phyloP scores from a whole-genome alignment of 2,797 vertebrate species.

The Esox masquinongy region DNA sequence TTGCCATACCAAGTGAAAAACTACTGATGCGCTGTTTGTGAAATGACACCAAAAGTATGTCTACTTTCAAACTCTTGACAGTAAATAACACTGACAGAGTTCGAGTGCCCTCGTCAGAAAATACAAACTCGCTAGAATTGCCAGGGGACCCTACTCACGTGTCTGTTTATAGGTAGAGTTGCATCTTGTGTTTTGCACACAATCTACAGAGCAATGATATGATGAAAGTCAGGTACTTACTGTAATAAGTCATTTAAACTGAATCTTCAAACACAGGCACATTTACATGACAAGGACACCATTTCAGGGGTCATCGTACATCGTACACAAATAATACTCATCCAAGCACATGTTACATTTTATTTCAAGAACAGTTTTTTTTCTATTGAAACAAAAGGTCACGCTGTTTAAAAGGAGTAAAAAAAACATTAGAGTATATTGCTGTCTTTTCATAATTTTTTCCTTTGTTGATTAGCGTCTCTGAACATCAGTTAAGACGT shows the following conservation, averaged over 20 bases:
- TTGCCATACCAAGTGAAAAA: no score
- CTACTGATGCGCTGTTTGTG: no score
- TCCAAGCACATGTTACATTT: conserved; percentile 38
- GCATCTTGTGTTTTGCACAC: neutral
- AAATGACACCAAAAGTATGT: no score
- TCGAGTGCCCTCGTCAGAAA: no score
- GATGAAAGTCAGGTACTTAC: no score
- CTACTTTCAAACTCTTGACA: no score
- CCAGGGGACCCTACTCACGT: no score
- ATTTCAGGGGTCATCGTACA: neutral
- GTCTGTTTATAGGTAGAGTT: no score
- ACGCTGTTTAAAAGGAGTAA: conserved; percentile 58
- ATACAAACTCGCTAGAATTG: no score
- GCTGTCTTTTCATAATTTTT: conserved; percentile 23
- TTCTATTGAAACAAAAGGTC: conserved; percentile 57
- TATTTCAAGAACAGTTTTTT: conserved; percentile 62
- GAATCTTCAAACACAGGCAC: neutral
- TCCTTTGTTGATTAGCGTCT: conserved; percentile 11
- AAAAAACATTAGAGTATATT: conserved; percentile 41
- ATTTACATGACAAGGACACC: neutral
- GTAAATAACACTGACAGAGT: no score
- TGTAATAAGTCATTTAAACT: no score
- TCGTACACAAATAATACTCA: conserved; percentile 26
- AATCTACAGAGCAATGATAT: neutral
- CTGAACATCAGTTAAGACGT: neutral